These are phyloP conservation scores for Lamprologus sp. DNA, from an alignment of 2,113 vertebrate species.

Conservation along the genomic window DNA sequence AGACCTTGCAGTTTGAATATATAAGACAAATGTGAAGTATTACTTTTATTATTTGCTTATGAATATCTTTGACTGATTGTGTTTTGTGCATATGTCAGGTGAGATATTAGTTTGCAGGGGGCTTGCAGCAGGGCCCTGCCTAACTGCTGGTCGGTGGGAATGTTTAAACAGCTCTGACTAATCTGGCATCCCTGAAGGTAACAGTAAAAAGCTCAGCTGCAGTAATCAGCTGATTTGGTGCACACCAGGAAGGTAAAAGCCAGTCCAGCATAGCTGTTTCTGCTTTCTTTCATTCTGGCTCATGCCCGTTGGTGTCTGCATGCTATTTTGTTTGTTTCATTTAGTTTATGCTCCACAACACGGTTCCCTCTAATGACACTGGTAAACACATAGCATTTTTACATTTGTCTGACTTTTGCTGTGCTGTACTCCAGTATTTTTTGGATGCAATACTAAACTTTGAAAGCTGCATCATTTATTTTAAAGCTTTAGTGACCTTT, in stretches of 20 bases:
- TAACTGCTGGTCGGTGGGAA: background rate
- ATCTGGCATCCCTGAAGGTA: background rate
- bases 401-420: background rate
- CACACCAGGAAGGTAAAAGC: background rate
- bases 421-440: background rate
- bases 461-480: background rate
- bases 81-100: background rate
- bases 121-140: background rate
- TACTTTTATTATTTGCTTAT: background rate
- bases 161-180: background rate
- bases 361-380: accelerated
- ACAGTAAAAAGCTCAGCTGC: background rate
- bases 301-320: background rate
- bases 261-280: background rate
- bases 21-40: background rate
- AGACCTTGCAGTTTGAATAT: background rate
- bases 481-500: background rate
- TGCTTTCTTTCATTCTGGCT: background rate
- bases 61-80: background rate
- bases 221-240: background rate
- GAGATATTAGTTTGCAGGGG: background rate
- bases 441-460: background rate
- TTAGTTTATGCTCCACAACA: background rate
- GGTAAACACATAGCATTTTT: background rate
- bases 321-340: background rate